A percentile compares a stretch with the other conserved stretches of the same genome.
Evolutionary conservation across 2,113 vertebrate genomes (phyloP).

Genomic region (Connochaetes taurinus): DNA sequence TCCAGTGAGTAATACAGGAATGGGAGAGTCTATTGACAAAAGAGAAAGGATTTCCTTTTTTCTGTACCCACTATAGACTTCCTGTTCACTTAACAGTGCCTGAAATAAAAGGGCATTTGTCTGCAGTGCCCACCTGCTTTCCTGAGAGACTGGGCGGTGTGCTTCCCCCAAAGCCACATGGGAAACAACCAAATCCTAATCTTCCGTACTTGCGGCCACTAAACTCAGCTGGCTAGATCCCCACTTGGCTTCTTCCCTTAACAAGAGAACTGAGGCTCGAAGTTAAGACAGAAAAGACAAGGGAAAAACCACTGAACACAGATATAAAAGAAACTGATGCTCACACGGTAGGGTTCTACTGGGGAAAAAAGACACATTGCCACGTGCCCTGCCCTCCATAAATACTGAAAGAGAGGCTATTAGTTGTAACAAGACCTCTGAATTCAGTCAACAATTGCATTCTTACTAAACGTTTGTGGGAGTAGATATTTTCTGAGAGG

Average conservation of each 20-base stretch:
- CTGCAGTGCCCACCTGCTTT: background rate
- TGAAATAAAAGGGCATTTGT: background rate
- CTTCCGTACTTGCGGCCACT: background rate
- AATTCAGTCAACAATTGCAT: background rate
- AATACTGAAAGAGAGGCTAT: background rate
- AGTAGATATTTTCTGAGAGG: background rate
- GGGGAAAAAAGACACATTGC: background rate
- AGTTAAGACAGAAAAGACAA: background rate
- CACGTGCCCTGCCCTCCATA: fast-evolving
- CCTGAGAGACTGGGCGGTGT: background rate
- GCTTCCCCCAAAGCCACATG: fast-evolving
- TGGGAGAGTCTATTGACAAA: background rate
- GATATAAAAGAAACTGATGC: background rate
- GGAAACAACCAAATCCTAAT: background rate
- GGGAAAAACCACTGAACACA: background rate
- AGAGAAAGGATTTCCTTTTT: background rate
- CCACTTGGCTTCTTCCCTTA: background rate
- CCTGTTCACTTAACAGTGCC: background rate
- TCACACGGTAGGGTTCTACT: background rate
- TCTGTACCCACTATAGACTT: background rate
- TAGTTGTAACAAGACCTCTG: background rate
- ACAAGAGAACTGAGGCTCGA: background rate
- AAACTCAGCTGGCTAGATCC: too few relatives aligned
- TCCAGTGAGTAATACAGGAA: background rate
- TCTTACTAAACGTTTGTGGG: background rate